These are phyloP conservation scores for Aporrectodea caliginosa DNA, from an alignment of 1,140 invertebrate species.

Conservation along the genomic window DNA sequence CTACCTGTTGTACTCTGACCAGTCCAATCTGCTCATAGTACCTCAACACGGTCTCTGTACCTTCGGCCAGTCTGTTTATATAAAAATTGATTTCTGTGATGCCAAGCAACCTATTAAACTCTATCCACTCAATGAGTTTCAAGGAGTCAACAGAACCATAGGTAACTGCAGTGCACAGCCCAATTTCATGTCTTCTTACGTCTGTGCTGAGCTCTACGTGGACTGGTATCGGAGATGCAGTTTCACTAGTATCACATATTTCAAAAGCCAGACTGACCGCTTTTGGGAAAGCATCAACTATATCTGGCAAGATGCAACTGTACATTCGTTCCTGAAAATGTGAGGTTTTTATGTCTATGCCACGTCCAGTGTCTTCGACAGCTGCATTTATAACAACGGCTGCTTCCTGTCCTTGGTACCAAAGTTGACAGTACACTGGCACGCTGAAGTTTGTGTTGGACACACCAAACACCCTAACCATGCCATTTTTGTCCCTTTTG, in stretches of 20 bases:
- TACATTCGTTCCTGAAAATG: conserved; percentile 20
- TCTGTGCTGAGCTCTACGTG: not conserved
- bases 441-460: too few relatives aligned
- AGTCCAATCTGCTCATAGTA: not conserved
- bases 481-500: not conserved
- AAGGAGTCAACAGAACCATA: not conserved
- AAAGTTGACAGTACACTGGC: conserved; percentile 12
- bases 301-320: conserved; percentile 9
- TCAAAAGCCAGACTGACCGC: conserved; percentile 15
- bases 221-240: not conserved
- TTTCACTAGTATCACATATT: not conserved
- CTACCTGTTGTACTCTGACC: not conserved
- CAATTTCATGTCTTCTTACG: conserved; percentile 4
- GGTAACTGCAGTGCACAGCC: conserved; percentile 18
- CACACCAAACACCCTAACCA: not conserved
- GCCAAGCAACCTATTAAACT: conserved; percentile 26
- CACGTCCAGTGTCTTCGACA: conserved; percentile 13
- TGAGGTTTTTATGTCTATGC: not conserved
- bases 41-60: not conserved
- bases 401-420: conserved; percentile 1
- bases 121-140: conserved; percentile 19
- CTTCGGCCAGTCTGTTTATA: not conserved
- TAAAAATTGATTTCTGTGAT: conserved; percentile 26
- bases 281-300: not conserved
- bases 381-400: conserved; percentile 9